Evolutionary conservation across 2,113 vertebrate species (phyloP), one percentile per base, ranked within the genome.

Genomic region (Pluvianellus socialis): DNA sequence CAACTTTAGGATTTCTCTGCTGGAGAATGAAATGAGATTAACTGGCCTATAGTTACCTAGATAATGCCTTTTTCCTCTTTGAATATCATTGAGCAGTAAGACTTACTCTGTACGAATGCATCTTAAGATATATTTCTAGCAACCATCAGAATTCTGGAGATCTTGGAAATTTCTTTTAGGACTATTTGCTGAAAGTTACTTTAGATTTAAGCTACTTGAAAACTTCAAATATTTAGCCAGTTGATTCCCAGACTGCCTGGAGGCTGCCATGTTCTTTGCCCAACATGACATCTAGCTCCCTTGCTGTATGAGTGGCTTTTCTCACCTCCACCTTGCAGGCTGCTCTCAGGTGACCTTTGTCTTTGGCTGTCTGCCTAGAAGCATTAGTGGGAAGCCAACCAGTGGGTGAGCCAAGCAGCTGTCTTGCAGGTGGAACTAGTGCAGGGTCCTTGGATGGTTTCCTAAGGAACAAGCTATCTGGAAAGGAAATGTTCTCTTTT

Each of bases 271-370:
- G 26, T 49, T 91, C 65, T 85, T 80, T 87, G 49, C 61, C 44
- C 66, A 71, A 61, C 28, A 19, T 30, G 68, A 56, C 12, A 40
- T 19, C 18, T 18, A 33, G 10, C 12, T 92, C 27, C 47, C 49
- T 75, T 52, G 65, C 12, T 35, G 24, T 24, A 24, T 0, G 12
- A 70, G 44, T 33, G 24, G 30, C 23, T 92, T 92, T 92, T 92
- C 30, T 81, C 73, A 75, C 70, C 56, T 96, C 33, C 16, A 53
- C 56, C 61, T 75, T 81, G 38, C 47, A 91, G 70, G 73, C 53
- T 89, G 73, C 61, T 96, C 94, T 86, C 86, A 82, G 66, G 13
- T 87, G 77, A 75, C 44, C 21, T 92, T 96, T 85, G 56, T 61
- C 33, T 40, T 84, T 85, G 63, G 40, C 74, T 76, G 4, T 55